Conservation (phyloP, 2,113 vertebrate genomes). For the Anhinga anhinga region DNA sequence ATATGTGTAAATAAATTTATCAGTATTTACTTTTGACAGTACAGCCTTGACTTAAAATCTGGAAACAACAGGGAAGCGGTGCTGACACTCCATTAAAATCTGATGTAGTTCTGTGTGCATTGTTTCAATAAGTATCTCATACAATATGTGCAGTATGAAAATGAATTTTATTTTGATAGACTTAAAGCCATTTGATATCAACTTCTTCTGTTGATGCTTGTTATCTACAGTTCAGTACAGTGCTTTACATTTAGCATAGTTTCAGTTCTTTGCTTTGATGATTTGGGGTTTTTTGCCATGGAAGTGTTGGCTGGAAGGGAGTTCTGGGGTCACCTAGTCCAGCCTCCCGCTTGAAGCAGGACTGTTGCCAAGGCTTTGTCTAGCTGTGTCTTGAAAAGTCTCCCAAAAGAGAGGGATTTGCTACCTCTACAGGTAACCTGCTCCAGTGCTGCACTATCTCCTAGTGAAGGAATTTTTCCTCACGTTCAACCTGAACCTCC, state of each 20-base stretch:
- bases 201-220: not conserved
- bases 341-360: not conserved
- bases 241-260: not conserved
- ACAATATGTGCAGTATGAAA: not conserved
- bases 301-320: not conserved
- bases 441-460: not conserved
- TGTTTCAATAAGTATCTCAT: not conserved
- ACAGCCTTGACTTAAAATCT: not conserved
- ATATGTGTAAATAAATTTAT: not conserved
- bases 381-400: not conserved
- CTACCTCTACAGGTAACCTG: not conserved
- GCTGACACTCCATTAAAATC: not conserved
- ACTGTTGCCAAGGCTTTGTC: not conserved
- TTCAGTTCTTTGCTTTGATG: not conserved
- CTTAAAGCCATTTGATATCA: not conserved
- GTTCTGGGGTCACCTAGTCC: not conserved
- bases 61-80: not conserved
- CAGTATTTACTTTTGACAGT: not conserved
- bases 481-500: not conserved
- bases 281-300: not conserved
- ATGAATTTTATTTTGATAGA: not conserved
- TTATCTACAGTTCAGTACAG: not conserved
- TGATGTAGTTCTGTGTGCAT: not conserved
- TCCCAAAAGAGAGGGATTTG: not conserved
- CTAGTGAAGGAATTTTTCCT: not conserved